Evolutionary conservation across 2,888 invertebrate genomes (phyloP), one percentile per base, ranked within the genome.

Genomic region (Pheosia tremula): DNA sequence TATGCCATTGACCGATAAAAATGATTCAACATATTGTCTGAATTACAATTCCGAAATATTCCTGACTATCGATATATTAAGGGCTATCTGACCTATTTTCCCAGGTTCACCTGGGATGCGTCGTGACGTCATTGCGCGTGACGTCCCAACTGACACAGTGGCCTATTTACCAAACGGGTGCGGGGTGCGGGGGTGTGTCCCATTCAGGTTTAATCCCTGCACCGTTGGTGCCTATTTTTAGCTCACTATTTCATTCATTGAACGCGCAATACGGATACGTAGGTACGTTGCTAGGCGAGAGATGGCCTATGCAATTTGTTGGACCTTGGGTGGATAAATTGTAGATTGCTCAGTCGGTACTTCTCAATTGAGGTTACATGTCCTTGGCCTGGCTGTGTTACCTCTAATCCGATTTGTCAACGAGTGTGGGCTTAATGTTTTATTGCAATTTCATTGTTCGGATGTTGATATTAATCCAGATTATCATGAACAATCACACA

Each of bases 131-230:
- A 83, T 62, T 7, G 62, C 53, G 47, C 57, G 72, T 80, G 80
- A 91, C 92, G 93, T 90, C 88, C 90, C 85, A 41, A 67, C 58
- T 86, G 91, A 86, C 92, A 91, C 85, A 83, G 74, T 93, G 91
- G 74, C 93, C 93, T 83, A 90, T 88, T 85, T 87, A 69, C 66
- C 57, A 61, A 62, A 63, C 55, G 74, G 62, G 66, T 24, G 66
- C 72, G 74, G 71, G 70, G 68, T 59, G 63, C 62, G 66, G 78
- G 81, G 79, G 82, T 75, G 79, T 72, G 78, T 72, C 82, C 87
- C 92, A 91, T 92, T 91, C 91, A 92, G 74, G 74, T 83, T 82
- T 85, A 84, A 86, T 87, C 87, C 84, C 82, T 84, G 84, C 80
- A 83, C 68, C 67, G 68, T 73, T 62, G 62, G 64, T 61, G 58